Conservation (phyloP, 2,888 invertebrate genomes). For the Steinernema hermaphroditum region DNA sequence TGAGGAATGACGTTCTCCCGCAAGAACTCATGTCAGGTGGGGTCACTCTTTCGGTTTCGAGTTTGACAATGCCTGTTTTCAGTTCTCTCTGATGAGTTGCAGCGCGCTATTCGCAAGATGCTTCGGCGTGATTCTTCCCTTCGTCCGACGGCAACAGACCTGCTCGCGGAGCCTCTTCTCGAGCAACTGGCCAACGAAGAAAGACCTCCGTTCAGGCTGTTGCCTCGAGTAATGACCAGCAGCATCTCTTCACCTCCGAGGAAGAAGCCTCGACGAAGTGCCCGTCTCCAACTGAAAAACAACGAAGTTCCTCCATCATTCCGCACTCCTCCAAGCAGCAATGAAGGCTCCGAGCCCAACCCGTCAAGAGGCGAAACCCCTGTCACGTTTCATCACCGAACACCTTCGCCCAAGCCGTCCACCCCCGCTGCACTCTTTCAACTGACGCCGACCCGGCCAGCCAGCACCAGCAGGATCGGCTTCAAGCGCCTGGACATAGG, state of each 20-base stretch:
- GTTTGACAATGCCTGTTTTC: background rate
- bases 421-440: background rate
- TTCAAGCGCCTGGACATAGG: background rate
- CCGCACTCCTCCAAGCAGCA: slow-evolving; percentile 10
- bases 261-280: slow-evolving; percentile 1
- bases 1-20: slow-evolving; percentile 72
- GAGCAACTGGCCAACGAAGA: slow-evolving; percentile 72
- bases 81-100: background rate
- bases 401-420: background rate
- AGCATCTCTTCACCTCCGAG: background rate
- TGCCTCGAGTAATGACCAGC: background rate
- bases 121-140: slow-evolving; percentile 75
- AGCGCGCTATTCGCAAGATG: background rate
- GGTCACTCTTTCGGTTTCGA: too few species aligned
- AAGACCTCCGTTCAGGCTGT: background rate
- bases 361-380: background rate
- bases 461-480: background rate
- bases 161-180: slow-evolving; percentile 85
- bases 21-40: slow-evolving; percentile 61
- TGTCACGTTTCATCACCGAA: background rate
- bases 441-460: background rate
- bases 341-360: background rate
- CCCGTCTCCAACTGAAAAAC: background rate
- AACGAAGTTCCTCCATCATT: background rate
- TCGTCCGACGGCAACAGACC: slow-evolving; percentile 80